phyloP scores from a whole-genome alignment of 2,888 invertebrate species.

The Polietes domitor region DNA sequence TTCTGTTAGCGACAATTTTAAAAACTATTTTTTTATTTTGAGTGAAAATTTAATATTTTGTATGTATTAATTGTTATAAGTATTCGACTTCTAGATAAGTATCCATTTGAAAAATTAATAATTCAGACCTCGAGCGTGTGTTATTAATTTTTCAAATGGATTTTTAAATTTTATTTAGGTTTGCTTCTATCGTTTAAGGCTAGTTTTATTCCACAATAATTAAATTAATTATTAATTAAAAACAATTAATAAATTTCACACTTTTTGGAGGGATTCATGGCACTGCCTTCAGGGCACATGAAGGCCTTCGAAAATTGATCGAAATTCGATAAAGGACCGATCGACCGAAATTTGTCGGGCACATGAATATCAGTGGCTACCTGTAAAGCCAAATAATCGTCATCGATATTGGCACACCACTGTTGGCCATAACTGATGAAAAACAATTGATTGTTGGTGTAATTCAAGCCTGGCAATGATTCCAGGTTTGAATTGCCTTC shows the following conservation, averaged over 20 bases:
- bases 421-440: constrained; percentile 77
- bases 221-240: too few relatives aligned
- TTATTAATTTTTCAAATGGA: too few relatives aligned
- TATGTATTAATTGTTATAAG: too few relatives aligned
- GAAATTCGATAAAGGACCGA: constrained; percentile 76
- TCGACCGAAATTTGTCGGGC: constrained; percentile 74
- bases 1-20: too few relatives aligned
- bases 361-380: constrained; percentile 71
- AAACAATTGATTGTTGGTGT: constrained; percentile 76
- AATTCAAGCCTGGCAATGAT: constrained; percentile 72
- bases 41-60: too few relatives aligned
- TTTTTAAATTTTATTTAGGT: too few relatives aligned
- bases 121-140: too few relatives aligned
- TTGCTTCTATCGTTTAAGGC: too few relatives aligned
- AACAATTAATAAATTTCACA: constrained; percentile 76
- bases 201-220: too few relatives aligned
- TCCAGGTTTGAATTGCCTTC: constrained; percentile 67
- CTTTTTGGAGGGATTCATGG: constrained; percentile 75
- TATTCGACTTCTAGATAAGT: too few relatives aligned
- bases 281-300: constrained; percentile 70
- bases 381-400: constrained; percentile 60
- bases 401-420: constrained; percentile 75
- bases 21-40: too few relatives aligned
- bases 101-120: too few relatives aligned
- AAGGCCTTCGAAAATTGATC: constrained; percentile 76